Percentiles rank a stretch among this genome's conserved stretches.
phyloP scores from a whole-genome alignment of 92 coral and sea anemone genomes.

The Meandrina meandrites region DNA sequence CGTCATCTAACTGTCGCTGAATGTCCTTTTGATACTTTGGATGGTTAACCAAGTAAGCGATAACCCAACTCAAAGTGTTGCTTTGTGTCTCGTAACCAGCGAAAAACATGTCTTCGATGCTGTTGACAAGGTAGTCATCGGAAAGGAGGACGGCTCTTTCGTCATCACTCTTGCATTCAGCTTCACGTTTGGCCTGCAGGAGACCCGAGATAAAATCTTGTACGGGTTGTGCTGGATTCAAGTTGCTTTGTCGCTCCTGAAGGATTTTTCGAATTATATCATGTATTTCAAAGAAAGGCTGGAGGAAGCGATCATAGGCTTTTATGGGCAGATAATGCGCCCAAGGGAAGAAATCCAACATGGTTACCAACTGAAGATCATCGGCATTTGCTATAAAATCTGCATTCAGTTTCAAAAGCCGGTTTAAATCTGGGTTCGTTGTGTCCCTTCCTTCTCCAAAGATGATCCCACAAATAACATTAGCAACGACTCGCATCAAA shows the following conservation, averaged over 20 bases:
- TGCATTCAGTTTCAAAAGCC: not conserved
- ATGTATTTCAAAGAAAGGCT: not conserved
- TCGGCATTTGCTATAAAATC: not conserved
- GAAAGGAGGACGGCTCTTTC: slow-evolving; percentile 28
- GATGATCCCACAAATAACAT: slow-evolving; percentile 13
- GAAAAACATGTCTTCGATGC: slow-evolving; percentile 42
- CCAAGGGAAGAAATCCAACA: not conserved
- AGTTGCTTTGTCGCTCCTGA: not conserved
- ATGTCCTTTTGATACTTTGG: slow-evolving; percentile 30
- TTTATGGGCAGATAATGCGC: not conserved
- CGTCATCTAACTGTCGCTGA: slow-evolving; percentile 52
- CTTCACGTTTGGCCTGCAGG: slow-evolving; percentile 17
- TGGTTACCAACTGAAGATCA: not conserved
- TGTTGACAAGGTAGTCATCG: slow-evolving; percentile 38
- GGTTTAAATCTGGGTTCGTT: slow-evolving; percentile 43
- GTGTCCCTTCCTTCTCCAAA: slow-evolving; percentile 56
- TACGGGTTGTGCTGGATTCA: not conserved
- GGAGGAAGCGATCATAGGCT: not conserved
- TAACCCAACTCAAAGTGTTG: slow-evolving; percentile 16
- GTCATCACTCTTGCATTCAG: not conserved
- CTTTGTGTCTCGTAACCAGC: slow-evolving; percentile 63
- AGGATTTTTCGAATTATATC: not conserved
- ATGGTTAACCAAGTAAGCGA: not conserved
- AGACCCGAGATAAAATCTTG: not conserved
- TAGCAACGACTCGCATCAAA: slow-evolving; percentile 44